These are phyloP conservation scores for Drosophila bocki DNA, from an alignment of 1,140 invertebrate species.

Conservation along the genomic window DNA sequence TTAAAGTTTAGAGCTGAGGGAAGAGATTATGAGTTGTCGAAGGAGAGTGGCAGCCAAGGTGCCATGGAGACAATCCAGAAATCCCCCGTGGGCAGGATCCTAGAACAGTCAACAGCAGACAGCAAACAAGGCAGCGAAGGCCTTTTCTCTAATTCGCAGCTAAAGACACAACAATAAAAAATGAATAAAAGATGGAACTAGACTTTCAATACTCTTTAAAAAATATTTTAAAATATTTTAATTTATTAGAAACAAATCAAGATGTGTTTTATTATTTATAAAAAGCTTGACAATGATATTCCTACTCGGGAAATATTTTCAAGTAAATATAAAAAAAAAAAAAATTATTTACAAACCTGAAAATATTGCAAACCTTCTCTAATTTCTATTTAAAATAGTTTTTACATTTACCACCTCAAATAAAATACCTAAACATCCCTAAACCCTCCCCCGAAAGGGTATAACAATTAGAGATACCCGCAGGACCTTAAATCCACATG, in stretches of 20 bases:
- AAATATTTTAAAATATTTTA: background rate
- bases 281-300: too few species aligned
- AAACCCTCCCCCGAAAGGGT: background rate
- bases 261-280: background rate
- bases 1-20: constrained; percentile 65
- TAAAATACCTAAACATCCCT: too few species aligned
- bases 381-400: background rate
- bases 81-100: constrained; percentile 1
- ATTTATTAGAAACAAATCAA: background rate
- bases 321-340: background rate
- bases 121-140: constrained; percentile 41
- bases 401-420: too few species aligned
- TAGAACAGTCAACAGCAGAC: constrained; percentile 28
- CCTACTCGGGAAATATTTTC: background rate
- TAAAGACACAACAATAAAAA: constrained; percentile 9
- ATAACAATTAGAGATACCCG: constrained; percentile 16
- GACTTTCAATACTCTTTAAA: background rate
- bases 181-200: background rate
- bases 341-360: too few species aligned
- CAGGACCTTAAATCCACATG: constrained; percentile 18
- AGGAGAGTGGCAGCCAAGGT: constrained; percentile 48
- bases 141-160: constrained; percentile 45
- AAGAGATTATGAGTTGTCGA: constrained; percentile 59
- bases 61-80: constrained; percentile 26
- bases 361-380: background rate